Evolutionary conservation across 2,113 vertebrate genomes (phyloP).

Genomic region (Anhinga rufa): DNA sequence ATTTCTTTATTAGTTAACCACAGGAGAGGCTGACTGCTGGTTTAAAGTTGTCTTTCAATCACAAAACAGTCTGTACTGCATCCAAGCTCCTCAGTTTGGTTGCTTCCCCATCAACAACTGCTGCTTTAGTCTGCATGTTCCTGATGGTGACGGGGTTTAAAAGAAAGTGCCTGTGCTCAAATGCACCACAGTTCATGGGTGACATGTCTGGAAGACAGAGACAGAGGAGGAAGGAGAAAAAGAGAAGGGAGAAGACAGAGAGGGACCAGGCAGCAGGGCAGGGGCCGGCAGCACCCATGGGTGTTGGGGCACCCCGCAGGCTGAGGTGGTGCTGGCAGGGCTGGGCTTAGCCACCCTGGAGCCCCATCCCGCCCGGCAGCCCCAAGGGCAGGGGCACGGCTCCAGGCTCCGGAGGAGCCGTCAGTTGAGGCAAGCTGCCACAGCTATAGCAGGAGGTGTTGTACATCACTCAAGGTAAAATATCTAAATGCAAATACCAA

Average conservation of each 20-base stretch:
- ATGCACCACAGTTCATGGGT: background rate
- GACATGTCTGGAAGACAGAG: background rate
- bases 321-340: background rate
- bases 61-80: background rate
- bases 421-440: fast-evolving
- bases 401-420: background rate
- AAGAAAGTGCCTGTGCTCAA: fast-evolving
- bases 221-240: background rate
- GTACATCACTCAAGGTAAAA: background rate
- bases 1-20: background rate
- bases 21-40: background rate
- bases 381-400: background rate
- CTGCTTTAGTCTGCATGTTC: background rate
- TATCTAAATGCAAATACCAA: background rate
- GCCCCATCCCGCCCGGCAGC: no score
- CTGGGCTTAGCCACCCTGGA: fast-evolving
- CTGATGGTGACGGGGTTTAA: background rate
- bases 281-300: fast-evolving
- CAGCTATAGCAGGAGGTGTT: background rate
- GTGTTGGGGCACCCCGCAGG: fast-evolving
- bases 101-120: background rate
- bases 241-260: background rate
- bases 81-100: background rate
- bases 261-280: fast-evolving
- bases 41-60: background rate